Evolutionary conservation across 2,113 vertebrate species (phyloP), one percentile per base, ranked within the genome.

Genomic region (Corydoras maculifer): DNA sequence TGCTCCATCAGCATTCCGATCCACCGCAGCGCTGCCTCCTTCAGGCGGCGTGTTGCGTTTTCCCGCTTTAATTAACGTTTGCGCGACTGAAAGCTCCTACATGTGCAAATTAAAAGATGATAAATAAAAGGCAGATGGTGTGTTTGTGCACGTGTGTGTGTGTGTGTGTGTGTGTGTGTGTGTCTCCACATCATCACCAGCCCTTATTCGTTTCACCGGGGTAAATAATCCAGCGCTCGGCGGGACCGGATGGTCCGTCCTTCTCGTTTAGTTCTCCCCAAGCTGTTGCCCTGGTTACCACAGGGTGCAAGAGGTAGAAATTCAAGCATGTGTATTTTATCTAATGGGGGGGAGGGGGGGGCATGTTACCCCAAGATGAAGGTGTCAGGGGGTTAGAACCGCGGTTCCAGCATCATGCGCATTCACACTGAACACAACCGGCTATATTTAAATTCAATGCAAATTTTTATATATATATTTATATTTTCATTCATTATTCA

Each of bases 241-340:
- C 57, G 13, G 31, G 30, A 8, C 54, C 10, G 15, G 13, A 59
- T 29, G 15, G 18, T 11, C 55, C 48, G 67, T 50, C 59, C 43
- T 64, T 71, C 64, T 61, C 69, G 57, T 14, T 29, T 31, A 48
- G 61, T 32, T 61, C 15, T 32, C 14, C 50, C 18, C 2, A 9
- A 55, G 30, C 35, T 32, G 69, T 71, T 48, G 61, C 53, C 69
- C 53, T 63, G 69, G 69, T 62, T 70, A 63, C 69, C 3, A 48
- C 53, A 71, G 53, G 12, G 51, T 71, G 61, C 57, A 72, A 32
- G 61, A 62, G 53, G 58, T 30, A 18, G 31, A 58, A 54, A 62
- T 62, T 50, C 25, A 71, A n/a, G 69, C 25, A 29, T 11, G 68
- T 30, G 35, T 43, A 43, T 43, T 43, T 43, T 43, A 43, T 4